These are phyloP conservation scores for Acipenser ruthenus DNA, from an alignment of 2,797 vertebrate genomes.

Conservation along the genomic window DNA sequence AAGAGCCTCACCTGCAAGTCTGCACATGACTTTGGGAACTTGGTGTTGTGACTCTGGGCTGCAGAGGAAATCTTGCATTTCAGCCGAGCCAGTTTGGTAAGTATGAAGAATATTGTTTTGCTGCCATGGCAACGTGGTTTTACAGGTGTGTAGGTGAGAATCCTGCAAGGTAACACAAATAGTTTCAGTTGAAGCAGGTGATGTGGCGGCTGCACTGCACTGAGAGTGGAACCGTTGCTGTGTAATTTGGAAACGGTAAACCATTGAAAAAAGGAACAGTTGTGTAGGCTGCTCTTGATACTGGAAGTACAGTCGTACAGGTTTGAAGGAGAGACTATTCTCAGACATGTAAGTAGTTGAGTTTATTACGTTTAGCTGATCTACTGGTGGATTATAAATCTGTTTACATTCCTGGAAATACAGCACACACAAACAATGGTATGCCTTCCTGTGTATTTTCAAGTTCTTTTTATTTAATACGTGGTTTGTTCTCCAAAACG, in stretches of 20 bases:
- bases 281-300: neutral
- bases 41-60: too few relatives aligned
- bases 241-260: neutral
- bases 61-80: too few relatives aligned
- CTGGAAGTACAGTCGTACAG: neutral
- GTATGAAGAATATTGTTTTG: constrained; percentile 36
- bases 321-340: neutral
- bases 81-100: constrained; percentile 49
- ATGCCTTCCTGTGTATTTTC: too few relatives aligned
- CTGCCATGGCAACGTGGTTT: constrained; percentile 28
- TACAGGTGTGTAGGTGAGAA: constrained; percentile 6
- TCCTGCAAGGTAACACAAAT: constrained; percentile 6
- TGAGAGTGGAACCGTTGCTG: neutral
- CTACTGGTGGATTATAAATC: too few relatives aligned
- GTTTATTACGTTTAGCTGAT: too few relatives aligned
- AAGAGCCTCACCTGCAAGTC: too few relatives aligned
- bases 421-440: too few relatives aligned
- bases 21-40: too few relatives aligned
- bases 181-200: constrained; percentile 1
- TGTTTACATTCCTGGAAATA: too few relatives aligned
- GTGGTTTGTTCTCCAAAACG: too few relatives aligned
- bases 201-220: neutral
- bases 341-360: too few relatives aligned
- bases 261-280: neutral
- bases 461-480: too few relatives aligned